Evolutionary conservation across 1,140 invertebrate species (phyloP).

Genomic region (Agraylea sexmaculata): DNA sequence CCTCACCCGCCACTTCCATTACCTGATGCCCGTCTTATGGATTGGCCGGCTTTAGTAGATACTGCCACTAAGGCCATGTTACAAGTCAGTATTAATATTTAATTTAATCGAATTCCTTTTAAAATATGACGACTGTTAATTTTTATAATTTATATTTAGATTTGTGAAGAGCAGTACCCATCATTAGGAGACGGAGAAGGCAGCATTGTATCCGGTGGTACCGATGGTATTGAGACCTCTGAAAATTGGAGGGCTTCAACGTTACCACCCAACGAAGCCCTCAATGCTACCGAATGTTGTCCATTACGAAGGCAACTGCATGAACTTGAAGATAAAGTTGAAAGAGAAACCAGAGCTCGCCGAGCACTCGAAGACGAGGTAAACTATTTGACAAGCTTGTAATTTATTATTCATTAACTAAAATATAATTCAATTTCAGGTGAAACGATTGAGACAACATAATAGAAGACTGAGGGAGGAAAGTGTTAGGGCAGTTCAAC

Average conservation of each 20-base stretch:
- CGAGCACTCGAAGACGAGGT: conserved; percentile 54
- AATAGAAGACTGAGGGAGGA: conserved; percentile 80
- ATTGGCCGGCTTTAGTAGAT: conserved; percentile 67
- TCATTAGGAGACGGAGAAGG: conserved; percentile 20
- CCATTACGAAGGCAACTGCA: conserved; percentile 24
- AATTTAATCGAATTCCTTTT: too few relatives aligned
- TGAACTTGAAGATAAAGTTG: conserved; percentile 50
- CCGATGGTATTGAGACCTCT: conserved; percentile 9
- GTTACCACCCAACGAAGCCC: too few relatives aligned
- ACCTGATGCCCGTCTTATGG: conserved; percentile 48
- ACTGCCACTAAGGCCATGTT: conserved; percentile 63
- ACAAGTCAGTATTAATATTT: conserved; percentile 32
- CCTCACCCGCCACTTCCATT: conserved; percentile 43
- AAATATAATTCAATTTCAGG: conserved; percentile 26
- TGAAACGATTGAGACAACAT: conserved; percentile 66
- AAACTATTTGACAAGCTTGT: too few relatives aligned
- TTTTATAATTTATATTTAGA: too few relatives aligned
- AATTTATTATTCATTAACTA: too few relatives aligned
- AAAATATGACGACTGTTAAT: neutral
- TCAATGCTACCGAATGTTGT: conserved; percentile 22
- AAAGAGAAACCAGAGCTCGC: conserved; percentile 47
- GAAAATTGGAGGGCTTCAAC: conserved; percentile 11
- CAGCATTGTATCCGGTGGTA: conserved; percentile 16
- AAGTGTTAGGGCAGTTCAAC: conserved; percentile 76
- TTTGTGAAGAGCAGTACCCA: conserved; percentile 20